Evolutionary conservation across 2,113 vertebrate species (phyloP), one percentile per base, ranked within the genome.

Genomic region (Alectura lathami): DNA sequence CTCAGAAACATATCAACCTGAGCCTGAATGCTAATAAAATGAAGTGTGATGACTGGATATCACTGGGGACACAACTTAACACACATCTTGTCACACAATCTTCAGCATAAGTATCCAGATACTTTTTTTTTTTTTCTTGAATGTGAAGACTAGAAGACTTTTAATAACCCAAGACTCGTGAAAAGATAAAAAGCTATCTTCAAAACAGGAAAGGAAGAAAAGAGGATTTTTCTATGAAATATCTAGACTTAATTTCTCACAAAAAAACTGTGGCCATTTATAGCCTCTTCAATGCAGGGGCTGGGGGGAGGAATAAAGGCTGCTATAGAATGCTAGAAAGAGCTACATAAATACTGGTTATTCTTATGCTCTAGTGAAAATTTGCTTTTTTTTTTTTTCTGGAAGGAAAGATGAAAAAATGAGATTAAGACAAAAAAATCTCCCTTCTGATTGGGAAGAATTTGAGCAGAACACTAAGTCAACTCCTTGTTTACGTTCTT

Each of bases 1-100:
- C 96, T 98, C 94, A 96, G 92, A 96, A 96, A 86, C 57, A 24
- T 79, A 96, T 68, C 91, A 93, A 73, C 91, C 60, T 88, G 89
- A 96, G 86, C 69, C 3, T 47, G 75, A 92, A 94, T 90, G 83
- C 82, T 95, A 96, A 96, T 94, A 97, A 96, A 86, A 75, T 45
- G 56, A 88, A 83, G 26, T 93, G 50, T 84, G 89, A 54, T 94
- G 90, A 86, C 69, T 91, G 8, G 27, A 83, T 59, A 76, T 96
- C 91, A 77, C 56, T 77, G 54, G 88, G 89, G 93, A 88, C 48
- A 40, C 17, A 21, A 42, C n/a, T 36, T 63, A 57, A 76, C 48
- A 38, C n/a, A 2, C 5, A 40, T 42, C 94, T 91, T 43, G 94
- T 96, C 36, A 80, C 51, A 73, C 17, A 40, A 30, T 38, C 78